Percentiles rank a stretch among this genome's conserved stretches.
phyloP scores from a whole-genome alignment of 2,888 invertebrate genomes.

The Cyaniris semiargus region DNA sequence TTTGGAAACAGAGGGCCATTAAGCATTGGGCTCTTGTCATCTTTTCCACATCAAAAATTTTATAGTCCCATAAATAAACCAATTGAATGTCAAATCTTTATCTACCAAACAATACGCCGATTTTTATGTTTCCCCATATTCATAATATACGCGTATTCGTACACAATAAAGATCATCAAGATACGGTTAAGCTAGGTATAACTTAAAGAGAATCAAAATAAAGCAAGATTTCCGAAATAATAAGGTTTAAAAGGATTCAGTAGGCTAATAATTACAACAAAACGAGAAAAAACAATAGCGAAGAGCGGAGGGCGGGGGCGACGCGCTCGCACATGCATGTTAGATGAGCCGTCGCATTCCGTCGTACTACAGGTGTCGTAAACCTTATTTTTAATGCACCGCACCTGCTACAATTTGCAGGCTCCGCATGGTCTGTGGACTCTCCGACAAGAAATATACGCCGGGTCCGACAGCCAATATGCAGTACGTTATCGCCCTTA shows the following conservation, averaged over 20 bases:
- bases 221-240: too few species aligned
- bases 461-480: constrained; percentile 26
- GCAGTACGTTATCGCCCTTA: constrained; percentile 27
- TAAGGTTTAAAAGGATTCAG: background rate
- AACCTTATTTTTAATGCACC: constrained; percentile 61
- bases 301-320: constrained; percentile 45
- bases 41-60: constrained; percentile 23
- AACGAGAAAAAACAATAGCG: constrained; percentile 38
- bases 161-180: background rate
- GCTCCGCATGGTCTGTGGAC: constrained; percentile 26
- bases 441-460: background rate
- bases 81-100: constrained; percentile 30
- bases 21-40: constrained; percentile 28
- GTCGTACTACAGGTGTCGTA: constrained; percentile 58
- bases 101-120: constrained; percentile 14
- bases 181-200: background rate
- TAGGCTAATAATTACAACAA: constrained; percentile 2
- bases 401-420: constrained; percentile 50
- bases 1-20: constrained; percentile 28
- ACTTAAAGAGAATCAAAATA: background rate
- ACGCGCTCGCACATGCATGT: constrained; percentile 61
- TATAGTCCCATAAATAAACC: constrained; percentile 25
- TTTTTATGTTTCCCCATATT: background rate
- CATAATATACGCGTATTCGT: background rate
- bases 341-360: constrained; percentile 55